Evolutionary conservation across 2,888 invertebrate genomes (phyloP), one percentile per base, ranked within the genome.

Genomic region (Gnatocerus cornutus): DNA sequence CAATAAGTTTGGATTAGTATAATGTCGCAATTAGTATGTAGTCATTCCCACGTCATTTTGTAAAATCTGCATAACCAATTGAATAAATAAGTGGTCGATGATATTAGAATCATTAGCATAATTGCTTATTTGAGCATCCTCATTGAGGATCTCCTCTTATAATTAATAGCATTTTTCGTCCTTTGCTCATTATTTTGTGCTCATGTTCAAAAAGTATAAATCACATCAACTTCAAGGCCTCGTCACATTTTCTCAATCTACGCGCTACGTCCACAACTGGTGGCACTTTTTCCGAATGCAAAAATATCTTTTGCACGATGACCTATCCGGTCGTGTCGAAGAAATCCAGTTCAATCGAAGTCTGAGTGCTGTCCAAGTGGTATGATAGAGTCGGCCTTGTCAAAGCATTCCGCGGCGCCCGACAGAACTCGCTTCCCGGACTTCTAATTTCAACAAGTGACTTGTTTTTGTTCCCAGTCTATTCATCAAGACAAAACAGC

Each of bases 371-470:
- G 66, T 61, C 66, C 52, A 58, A 37, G 61, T 46, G 69, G 55
- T 61, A 48, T 21, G 55, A 58, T 37, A 46, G 55, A 73, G 79
- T 78, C 82, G 82, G 83, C 76, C 77, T 78, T 81, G 82, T 82
- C 81, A 81, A 82, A 81, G 82, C 82, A 82, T 82, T 81, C 81
- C 80, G 79, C 79, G 78, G 82, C 80, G 81, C 80, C 81, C 80
- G 76, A 78, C 80, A 78, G 71, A 75, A 75, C 72, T 70, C 78
- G 75, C 82, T 82, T 82, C 82, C 81, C 81, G 81, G 81, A 82
- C 83, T 83, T 83, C 82, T 82, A 83, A 83, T 83, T 83, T 83
- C 83, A 81, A 80, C 83, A 80, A 82, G 79, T 82, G 83, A 81
- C 82, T 82, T 81, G 81, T 83, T 83, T 83, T 83, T 83, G 81